Percentiles rank a stretch among this genome's conserved stretches.
Conservation (phyloP, 2,888 invertebrate genomes). For the Ophioninae sp. region DNA sequence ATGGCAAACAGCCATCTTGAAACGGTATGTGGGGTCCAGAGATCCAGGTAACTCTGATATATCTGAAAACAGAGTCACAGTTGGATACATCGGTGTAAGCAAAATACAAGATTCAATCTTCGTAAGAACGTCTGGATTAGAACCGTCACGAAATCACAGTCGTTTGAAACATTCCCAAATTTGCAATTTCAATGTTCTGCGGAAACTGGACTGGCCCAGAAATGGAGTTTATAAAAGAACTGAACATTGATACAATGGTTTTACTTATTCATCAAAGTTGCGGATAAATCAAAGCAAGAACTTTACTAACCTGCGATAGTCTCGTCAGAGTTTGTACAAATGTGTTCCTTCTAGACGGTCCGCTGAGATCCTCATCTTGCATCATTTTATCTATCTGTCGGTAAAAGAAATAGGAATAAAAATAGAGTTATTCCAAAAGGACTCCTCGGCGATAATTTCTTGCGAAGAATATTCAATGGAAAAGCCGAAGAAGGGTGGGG, state of each 20-base stretch:
- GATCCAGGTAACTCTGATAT: slow-evolving; percentile 93
- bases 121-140: no score
- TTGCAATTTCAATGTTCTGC: background rate
- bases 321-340: slow-evolving; percentile 86
- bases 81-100: slow-evolving; percentile 5
- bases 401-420: background rate
- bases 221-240: background rate
- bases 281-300: background rate
- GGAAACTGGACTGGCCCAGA: background rate
- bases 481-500: background rate
- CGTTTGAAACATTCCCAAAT: no score
- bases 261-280: background rate
- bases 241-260: background rate
- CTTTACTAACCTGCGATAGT: slow-evolving; percentile 84
- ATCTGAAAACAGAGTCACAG: slow-evolving; percentile 81
- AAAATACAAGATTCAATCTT: slow-evolving; percentile 2
- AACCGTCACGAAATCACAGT: no score
- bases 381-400: slow-evolving; percentile 82
- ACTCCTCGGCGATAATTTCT: background rate
- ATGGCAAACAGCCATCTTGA: slow-evolving; percentile 91
- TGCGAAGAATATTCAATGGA: background rate
- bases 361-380: slow-evolving; percentile 87
- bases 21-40: slow-evolving; percentile 91
- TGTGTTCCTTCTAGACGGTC: slow-evolving; percentile 85
- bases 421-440: background rate